Conservation (phyloP, 1,140 invertebrate species). For the Drosophila mayri region DNA sequence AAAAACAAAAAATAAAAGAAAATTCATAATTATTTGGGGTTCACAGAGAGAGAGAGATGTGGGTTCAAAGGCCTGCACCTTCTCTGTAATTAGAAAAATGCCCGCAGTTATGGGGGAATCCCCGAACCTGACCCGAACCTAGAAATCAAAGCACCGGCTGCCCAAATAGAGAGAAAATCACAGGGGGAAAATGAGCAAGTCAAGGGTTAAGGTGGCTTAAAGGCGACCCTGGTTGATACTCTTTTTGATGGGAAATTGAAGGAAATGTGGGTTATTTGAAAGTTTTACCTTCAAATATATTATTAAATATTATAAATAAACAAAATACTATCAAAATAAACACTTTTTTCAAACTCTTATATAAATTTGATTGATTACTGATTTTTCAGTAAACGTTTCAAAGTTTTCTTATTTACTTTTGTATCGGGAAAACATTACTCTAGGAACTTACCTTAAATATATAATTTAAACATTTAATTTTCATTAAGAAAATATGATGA, state of each 20-base stretch:
- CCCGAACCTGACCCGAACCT: conserved; percentile 7
- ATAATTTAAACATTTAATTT: no score
- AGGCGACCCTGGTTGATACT: not conserved
- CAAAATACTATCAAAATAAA: no score
- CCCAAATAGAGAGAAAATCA: conserved; percentile 30
- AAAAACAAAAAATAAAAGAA: conserved; percentile 68
- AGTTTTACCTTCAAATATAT: no score
- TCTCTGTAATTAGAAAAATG: conserved; percentile 77
- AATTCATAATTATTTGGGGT: conserved; percentile 70
- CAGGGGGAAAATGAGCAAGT: not conserved
- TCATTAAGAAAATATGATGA: no score
- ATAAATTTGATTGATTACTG: not conserved
- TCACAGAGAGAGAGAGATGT: conserved; percentile 29
- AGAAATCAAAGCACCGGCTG: conserved; percentile 40
- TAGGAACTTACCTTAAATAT: no score
- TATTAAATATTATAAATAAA: no score
- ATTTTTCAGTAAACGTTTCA: no score
- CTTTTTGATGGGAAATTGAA: not conserved
- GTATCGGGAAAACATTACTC: no score
- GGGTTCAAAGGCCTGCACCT: conserved; percentile 58
- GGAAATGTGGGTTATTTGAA: not conserved
- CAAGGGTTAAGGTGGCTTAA: not conserved
- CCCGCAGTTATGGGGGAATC: conserved; percentile 53
- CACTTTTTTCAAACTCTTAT: no score
- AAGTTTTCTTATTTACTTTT: no score